Evolutionary conservation across 2,888 invertebrate genomes (phyloP), one percentile per base, ranked within the genome.

Genomic region (Salpingus planirostris): DNA sequence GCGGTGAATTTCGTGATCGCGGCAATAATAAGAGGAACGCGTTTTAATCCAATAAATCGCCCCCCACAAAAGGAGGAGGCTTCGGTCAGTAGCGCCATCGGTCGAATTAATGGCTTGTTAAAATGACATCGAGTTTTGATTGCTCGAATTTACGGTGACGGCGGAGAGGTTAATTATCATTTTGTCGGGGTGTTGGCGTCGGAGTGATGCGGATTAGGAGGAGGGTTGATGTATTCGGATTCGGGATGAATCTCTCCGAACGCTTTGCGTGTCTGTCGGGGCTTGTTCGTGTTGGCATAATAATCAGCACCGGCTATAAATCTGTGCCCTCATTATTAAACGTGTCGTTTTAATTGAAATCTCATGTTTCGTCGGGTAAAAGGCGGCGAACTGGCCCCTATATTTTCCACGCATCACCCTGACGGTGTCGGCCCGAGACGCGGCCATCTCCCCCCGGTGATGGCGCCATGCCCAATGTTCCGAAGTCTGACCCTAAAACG

Each of bases 311-410:
- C 46, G 47, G 47, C 50, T 51, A 60, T 62, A 62, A 62, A 62
- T 62, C 59, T 59, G 55, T 55, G 46, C 49, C 61, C 68, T 70
- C 70, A 70, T 71, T 71, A 70, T 66, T 66, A 67, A 67, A 61
- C 69, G 64, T 69, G 70, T 71, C 65, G 63, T 65, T 70, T 71
- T 72, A 72, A 72, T 71, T 71, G 71, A 71, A 71, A 70, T 72
- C 66, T 69, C 69, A 66, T 72, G 71, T 71, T 69, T 67, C 66
- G 50, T 54, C 52, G 49, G 55, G 49, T 50, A 52, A 52, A 50
- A n/a, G n/a, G 54, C 52, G 53, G 54, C 50, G 43, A 49, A 44
- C 44, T 43, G 44, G 49, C 27, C 38, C 36, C 36, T 39, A 39
- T 36, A 39, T 36, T 32, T 36, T 39, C 27, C 31, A 36, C 33